Evolutionary conservation across 2,888 invertebrate species (phyloP).

Genomic region (Caenorhabditis wallacei): DNA sequence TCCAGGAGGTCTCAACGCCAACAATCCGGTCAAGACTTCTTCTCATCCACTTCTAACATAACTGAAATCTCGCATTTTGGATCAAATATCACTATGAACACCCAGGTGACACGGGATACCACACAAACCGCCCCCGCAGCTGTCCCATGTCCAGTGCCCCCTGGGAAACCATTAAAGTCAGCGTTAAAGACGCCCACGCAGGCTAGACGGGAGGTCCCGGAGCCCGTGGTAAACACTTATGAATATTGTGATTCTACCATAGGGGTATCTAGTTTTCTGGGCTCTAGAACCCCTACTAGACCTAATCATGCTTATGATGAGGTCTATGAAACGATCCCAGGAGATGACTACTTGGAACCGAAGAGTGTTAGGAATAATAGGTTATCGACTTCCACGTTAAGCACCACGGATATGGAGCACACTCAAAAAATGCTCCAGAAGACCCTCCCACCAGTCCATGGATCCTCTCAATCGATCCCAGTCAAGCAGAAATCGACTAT

Average conservation of each 20-base stretch:
- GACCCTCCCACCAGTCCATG: constrained; percentile 47
- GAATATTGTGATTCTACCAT: constrained; percentile 69
- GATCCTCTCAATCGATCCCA: constrained; percentile 62
- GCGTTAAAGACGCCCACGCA: constrained; percentile 69
- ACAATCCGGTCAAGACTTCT: constrained; percentile 63
- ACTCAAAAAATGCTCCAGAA: constrained; percentile 48
- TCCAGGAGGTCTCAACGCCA: constrained; percentile 40
- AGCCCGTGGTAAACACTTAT: constrained; percentile 63
- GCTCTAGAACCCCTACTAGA: constrained; percentile 59
- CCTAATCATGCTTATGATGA: constrained; percentile 68
- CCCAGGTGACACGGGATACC: constrained; percentile 61
- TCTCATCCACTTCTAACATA: constrained; percentile 70
- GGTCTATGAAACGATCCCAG: constrained; percentile 73
- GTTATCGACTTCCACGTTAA: constrained; percentile 57
- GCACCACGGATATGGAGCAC: constrained; percentile 53
- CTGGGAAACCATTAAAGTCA: constrained; percentile 65
- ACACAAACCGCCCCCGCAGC: constrained; percentile 60
- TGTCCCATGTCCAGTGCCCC: constrained; percentile 45
- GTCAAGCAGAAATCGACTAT: constrained; percentile 37
- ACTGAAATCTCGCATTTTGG: constrained; percentile 68
- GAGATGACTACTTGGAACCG: constrained; percentile 72
- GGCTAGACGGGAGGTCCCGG: constrained; percentile 14
- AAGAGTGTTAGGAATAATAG: constrained; percentile 63
- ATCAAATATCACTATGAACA: constrained; percentile 65
- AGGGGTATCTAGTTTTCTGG: constrained; percentile 70